Base-by-base conservation (phyloP, 2,888 invertebrate genomes). In the Anodontia alba region DNA sequence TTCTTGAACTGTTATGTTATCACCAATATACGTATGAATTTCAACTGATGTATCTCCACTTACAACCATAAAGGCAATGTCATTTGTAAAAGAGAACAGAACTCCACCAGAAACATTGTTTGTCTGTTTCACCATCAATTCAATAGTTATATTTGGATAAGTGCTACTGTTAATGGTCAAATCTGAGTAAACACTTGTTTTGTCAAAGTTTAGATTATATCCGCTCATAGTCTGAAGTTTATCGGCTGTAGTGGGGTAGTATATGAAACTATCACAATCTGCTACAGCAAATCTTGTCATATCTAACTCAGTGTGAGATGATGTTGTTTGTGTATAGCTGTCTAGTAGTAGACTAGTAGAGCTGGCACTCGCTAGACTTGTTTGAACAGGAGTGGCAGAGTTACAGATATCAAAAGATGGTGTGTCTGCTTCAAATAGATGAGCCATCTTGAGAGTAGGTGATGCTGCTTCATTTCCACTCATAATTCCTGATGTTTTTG, bases 11-110 rank as follows among this genome's bases (percentile, higher is more conserved):
- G 75, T 69, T 20, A 62, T 51, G 67, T 78, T 77, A 43, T 78
- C 33, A n/a, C 54, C 78, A 0, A 31, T 51, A 46, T 78, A 78
- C 51, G 76, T 78, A 26, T 86, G 80, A n/a, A 88, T 75, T 49
- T 84, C 80, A 26, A 90, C 20, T 26, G 72, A 78, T n/a, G 81
- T 51, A 12, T 78, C 70, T 23, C 74, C 74, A 43, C 75, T 76
- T 20, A 84, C 76, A 17, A 90, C 15, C 36, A 86, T 51, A 12
- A 90, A 83, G 0, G 70, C 72, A 20, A 81, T 66, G 12, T 84
- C 62, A 67, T 86, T 88, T 5, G 89, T 81, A 66, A 88, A 89
- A 8, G 89, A 85, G 42, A 90, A 83, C 36, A 90, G 33, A 0
- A 87, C 81, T 36, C 88, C 86, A 10, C 87, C 82, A 15, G 73